A percentile compares a stretch with the other conserved stretches of the same genome.
These are phyloP conservation scores for Stichopus horrens DNA, from an alignment of 53 echinoderm and acorn worm genomes.

Conservation along the genomic window DNA sequence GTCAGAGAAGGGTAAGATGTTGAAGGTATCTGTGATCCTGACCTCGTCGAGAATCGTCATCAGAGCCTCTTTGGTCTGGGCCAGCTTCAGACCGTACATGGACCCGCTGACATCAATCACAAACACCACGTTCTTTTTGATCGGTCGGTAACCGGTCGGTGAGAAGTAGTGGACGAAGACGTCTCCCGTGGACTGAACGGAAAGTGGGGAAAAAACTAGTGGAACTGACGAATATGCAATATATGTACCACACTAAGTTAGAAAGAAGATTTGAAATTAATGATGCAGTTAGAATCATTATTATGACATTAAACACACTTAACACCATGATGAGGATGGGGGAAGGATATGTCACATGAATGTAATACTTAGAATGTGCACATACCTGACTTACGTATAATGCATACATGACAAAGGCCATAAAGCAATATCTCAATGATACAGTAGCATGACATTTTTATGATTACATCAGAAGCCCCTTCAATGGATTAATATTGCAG, in stretches of 20 bases:
- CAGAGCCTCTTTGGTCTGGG: conserved; percentile 91
- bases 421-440: too few relatives aligned
- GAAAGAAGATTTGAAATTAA: not conserved
- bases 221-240: too few relatives aligned
- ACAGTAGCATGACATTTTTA: too few relatives aligned
- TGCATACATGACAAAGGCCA: too few relatives aligned
- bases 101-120: conserved; percentile 97
- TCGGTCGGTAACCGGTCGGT: conserved; percentile 66
- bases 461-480: too few relatives aligned
- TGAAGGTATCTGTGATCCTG: conserved; percentile 72
- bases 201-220: not conserved
- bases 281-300: not conserved
- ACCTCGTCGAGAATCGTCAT: conserved; percentile 88
- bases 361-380: not conserved
- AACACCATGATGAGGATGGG: not conserved
- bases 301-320: not conserved
- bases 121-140: conserved; percentile 89
- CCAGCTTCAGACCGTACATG: conserved; percentile 83
- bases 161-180: conserved; percentile 93
- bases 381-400: not conserved
- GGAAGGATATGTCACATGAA: not conserved
- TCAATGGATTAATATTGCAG: too few relatives aligned
- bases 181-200: conserved; percentile 58
- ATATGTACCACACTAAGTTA: too few relatives aligned
- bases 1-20: conserved; percentile 88